These are phyloP conservation scores for Tupaia chinensis DNA, from an alignment of 2,113 vertebrate genomes.

Conservation along the genomic window DNA sequence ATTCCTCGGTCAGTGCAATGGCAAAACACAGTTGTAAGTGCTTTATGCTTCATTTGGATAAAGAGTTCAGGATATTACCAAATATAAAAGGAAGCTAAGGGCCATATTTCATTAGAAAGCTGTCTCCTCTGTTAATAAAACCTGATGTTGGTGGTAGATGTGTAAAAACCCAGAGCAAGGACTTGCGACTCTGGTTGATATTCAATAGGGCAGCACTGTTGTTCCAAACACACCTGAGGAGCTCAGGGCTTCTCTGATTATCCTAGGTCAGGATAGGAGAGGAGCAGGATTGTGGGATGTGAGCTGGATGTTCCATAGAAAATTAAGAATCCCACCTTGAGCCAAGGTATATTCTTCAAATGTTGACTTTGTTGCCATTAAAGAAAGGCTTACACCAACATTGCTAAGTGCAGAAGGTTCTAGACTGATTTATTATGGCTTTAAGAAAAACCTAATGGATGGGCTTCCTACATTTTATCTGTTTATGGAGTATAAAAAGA, in stretches of 20 bases:
- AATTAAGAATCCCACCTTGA: constrained; percentile 9
- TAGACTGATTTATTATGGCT: not conserved
- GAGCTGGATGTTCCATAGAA: constrained; percentile 5
- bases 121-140: constrained; percentile 83
- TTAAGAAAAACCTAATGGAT: not conserved
- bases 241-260: not conserved
- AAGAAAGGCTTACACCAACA: not conserved
- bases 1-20: constrained; percentile 87
- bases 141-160: constrained; percentile 72
- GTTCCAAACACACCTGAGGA: not conserved
- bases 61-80: constrained; percentile 87
- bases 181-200: constrained; percentile 62
- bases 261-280: not conserved
- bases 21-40: constrained; percentile 90
- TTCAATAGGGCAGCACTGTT: not conserved
- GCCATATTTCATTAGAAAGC: constrained; percentile 87
- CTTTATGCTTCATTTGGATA: constrained; percentile 92
- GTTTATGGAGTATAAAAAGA: not conserved
- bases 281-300: not conserved
- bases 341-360: not conserved
- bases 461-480: not conserved
- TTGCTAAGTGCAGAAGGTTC: not conserved
- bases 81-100: constrained; percentile 89
- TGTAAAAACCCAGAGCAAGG: constrained; percentile 59
- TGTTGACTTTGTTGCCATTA: not conserved